These are phyloP conservation scores for Agelastica alni DNA, from an alignment of 2,888 invertebrate species.

Conservation along the genomic window DNA sequence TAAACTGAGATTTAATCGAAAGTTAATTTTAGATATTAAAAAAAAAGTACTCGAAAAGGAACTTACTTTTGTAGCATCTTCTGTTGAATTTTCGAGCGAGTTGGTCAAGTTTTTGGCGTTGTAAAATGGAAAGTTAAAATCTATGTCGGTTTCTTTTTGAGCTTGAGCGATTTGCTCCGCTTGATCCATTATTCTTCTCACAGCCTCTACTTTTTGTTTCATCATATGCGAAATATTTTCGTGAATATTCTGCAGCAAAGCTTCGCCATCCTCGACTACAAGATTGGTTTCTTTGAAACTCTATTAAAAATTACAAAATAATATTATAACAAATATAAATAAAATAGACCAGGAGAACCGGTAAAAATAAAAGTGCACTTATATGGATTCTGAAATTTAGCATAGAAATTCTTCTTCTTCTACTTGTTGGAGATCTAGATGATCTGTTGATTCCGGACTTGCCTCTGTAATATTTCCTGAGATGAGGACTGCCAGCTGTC, in stretches of 20 bases:
- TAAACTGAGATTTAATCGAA: no score
- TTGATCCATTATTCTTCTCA: constrained; percentile 85
- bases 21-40: no score
- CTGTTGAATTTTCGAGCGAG: constrained; percentile 56
- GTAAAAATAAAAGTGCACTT: no score
- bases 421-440: no score
- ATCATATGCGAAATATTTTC: constrained; percentile 86
- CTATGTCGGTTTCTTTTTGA: constrained; percentile 60
- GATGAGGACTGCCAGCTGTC: no score
- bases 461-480: no score
- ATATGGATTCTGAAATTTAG: no score
- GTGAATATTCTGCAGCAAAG: constrained; percentile 80
- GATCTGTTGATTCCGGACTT: no score
- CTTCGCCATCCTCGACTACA: constrained; percentile 74
- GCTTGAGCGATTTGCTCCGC: constrained; percentile 81
- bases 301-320: constrained; percentile 56
- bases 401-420: no score
- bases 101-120: constrained; percentile 70
- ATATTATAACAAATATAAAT: background rate
- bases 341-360: no score
- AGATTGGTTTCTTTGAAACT: constrained; percentile 79
- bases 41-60: no score
- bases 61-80: constrained; percentile 29
- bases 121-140: constrained; percentile 67
- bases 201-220: constrained; percentile 85